Conservation (phyloP, 2,113 vertebrate species). For the Eleginops maclovinus region DNA sequence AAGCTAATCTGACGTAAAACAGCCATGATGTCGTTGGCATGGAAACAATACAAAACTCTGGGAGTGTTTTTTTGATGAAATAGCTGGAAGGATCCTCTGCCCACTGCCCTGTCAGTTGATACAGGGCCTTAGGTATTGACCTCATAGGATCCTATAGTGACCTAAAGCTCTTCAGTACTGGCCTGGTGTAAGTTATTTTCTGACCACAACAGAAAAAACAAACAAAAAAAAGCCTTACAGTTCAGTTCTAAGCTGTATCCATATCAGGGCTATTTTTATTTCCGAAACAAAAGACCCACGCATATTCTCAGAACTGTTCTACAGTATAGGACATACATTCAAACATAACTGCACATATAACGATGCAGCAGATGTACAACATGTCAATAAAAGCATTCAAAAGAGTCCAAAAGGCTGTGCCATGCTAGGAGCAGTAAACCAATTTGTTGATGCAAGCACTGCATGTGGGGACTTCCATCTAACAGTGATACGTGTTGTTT, state of each 20-base stretch:
- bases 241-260: not conserved
- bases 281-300: not conserved
- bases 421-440: not conserved
- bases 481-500: conserved; percentile 31
- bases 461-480: not conserved
- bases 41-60: no score
- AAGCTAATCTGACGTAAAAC: no score
- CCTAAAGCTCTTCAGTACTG: no score
- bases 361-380: not conserved
- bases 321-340: not conserved
- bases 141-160: no score
- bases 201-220: not conserved
- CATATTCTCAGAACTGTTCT: not conserved
- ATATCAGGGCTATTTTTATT: not conserved
- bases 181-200: no score
- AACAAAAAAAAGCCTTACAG: not conserved
- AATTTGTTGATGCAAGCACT: not conserved
- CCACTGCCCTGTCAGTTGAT: no score
- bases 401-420: not conserved
- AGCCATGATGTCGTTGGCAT: no score
- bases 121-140: no score
- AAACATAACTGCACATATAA: not conserved
- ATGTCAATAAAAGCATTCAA: conserved; percentile 1
- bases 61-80: no score
- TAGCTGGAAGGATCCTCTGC: no score